phyloP scores from a whole-genome alignment of 2,113 vertebrate genomes.

The Pogona vitticeps region DNA sequence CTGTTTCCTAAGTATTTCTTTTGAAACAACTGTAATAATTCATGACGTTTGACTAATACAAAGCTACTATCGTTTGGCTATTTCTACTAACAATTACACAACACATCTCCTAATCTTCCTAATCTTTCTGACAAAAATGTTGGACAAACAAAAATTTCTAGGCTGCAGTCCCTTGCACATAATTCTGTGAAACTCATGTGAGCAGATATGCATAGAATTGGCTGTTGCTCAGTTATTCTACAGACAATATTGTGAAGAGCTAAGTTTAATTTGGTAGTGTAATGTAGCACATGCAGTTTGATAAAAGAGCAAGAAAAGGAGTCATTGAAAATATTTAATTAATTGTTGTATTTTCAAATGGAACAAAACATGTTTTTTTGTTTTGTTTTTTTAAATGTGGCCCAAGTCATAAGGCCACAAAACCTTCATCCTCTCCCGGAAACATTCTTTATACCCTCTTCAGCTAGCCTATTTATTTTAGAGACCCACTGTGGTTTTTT shows the following conservation, averaged over 20 bases:
- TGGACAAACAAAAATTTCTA: not conserved
- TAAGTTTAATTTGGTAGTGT: constrained; percentile 7
- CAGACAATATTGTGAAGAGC: not conserved
- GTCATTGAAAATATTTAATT: constrained; percentile 29
- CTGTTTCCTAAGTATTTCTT: not conserved
- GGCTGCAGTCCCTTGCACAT: not conserved
- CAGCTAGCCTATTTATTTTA: constrained; percentile 50
- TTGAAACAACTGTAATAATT: too few species aligned
- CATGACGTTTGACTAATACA: not conserved
- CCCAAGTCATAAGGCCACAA: constrained; percentile 51
- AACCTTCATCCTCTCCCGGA: constrained; percentile 51
- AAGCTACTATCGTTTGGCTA: not conserved
- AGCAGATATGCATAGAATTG: not conserved
- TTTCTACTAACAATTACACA: not conserved
- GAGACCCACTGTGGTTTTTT: constrained; percentile 43
- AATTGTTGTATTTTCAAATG: constrained; percentile 37
- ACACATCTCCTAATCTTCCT: not conserved
- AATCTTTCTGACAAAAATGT: not conserved
- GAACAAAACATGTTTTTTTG: constrained; percentile 17
- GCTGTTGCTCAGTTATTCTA: not conserved
- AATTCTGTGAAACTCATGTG: not conserved
- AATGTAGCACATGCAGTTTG: constrained; percentile 37
- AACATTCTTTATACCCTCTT: constrained; percentile 62
- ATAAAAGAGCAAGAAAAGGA: constrained; percentile 42
- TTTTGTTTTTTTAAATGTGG: constrained; percentile 39